phyloP scores from a whole-genome alignment of 1,140 invertebrate species.

The Ptiloglossa arizonensis region DNA sequence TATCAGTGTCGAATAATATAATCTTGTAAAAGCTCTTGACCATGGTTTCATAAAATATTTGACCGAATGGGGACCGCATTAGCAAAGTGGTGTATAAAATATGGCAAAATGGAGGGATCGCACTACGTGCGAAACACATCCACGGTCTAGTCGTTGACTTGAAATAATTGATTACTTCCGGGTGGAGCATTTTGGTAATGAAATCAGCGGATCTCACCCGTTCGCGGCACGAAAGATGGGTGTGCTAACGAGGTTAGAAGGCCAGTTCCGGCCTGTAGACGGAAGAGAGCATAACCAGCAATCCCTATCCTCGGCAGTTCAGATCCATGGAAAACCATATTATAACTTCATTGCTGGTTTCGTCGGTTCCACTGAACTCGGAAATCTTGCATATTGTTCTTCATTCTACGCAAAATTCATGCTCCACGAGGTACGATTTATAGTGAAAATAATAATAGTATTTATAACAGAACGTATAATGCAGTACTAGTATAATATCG shows the following conservation, averaged over 20 bases:
- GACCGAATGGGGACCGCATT: background rate
- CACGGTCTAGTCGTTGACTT: slow-evolving; percentile 36
- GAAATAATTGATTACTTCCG: slow-evolving; percentile 66
- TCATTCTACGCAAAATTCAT: background rate
- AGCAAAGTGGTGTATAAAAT: background rate
- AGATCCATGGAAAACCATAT: slow-evolving; percentile 47
- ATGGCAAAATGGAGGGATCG: background rate
- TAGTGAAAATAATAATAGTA: background rate
- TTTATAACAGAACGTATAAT: too few species aligned
- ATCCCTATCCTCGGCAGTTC: slow-evolving; percentile 41
- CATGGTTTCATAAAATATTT: background rate
- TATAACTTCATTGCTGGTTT: slow-evolving; percentile 60
- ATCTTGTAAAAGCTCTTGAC: background rate
- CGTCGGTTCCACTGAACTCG: slow-evolving; percentile 38
- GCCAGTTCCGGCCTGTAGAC: slow-evolving; percentile 38
- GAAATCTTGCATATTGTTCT: slow-evolving; percentile 35
- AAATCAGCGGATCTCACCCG: slow-evolving; percentile 59
- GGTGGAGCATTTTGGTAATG: slow-evolving; percentile 57
- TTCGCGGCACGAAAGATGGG: slow-evolving; percentile 56
- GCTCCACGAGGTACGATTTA: background rate
- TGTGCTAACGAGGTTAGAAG: slow-evolving; percentile 63
- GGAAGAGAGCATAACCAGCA: slow-evolving; percentile 43
- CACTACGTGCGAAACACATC: slow-evolving; percentile 18
- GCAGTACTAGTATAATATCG: too few species aligned
- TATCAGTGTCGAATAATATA: background rate